A percentile compares a stretch with the other conserved stretches of the same genome.
phyloP scores from a whole-genome alignment of 2,888 invertebrate genomes.

The Cabera pusaria region DNA sequence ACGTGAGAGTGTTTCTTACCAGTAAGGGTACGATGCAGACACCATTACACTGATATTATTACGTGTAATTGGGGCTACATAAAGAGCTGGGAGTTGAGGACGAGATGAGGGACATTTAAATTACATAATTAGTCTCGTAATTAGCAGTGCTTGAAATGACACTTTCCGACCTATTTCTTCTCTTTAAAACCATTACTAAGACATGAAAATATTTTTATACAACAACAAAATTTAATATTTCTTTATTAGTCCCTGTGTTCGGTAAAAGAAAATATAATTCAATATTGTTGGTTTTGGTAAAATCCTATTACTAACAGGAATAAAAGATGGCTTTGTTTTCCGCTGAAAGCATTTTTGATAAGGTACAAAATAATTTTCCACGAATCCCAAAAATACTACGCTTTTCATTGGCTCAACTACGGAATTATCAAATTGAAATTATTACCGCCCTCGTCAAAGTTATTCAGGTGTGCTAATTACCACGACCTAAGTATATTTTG shows the following conservation, averaged over 20 bases:
- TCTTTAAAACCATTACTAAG: no score
- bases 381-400: no score
- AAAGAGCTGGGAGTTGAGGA: constrained; percentile 8
- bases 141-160: constrained; percentile 32
- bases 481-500: no score
- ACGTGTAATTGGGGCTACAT: constrained; percentile 11
- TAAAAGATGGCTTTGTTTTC: constrained; percentile 3
- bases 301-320: constrained; percentile 9
- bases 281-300: constrained; percentile 4
- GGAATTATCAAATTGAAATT: no score
- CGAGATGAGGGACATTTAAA: constrained; percentile 33
- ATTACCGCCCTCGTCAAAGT: no score
- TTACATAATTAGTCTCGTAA: constrained; percentile 38
- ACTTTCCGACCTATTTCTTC: no score
- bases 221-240: constrained; percentile 1
- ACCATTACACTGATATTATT: not conserved
- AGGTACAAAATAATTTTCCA: no score
- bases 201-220: no score
- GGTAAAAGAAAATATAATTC: constrained; percentile 1
- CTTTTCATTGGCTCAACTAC: no score
- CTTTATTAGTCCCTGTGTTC: constrained; percentile 1
- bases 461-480: no score
- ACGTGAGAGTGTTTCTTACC: no score
- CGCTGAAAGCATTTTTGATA: not conserved
- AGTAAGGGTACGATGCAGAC: constrained; percentile 1